Conservation (phyloP, 2,797 vertebrate species). For the Cyprinella venusta region DNA sequence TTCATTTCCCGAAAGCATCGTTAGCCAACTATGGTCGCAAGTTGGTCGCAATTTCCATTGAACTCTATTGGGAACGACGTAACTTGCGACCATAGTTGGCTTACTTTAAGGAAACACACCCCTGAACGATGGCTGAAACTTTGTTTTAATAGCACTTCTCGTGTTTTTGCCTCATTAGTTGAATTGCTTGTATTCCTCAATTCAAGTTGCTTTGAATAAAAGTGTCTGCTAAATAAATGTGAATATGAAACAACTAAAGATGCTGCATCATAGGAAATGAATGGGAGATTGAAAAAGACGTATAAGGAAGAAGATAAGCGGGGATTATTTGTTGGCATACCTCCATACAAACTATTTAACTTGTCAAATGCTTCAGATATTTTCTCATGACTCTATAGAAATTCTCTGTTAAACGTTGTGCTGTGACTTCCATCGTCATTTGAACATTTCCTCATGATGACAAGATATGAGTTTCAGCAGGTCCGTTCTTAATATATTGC, state of each 20-base stretch:
- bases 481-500: not conserved
- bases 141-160: not conserved
- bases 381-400: not conserved
- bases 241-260: not conserved
- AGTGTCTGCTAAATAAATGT: not conserved
- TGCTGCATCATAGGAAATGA: not conserved
- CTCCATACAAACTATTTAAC: not conserved
- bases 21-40: no score
- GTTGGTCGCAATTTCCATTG: no score
- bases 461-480: conserved; percentile 1
- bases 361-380: not conserved
- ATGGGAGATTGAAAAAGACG: not conserved
- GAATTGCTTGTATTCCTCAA: not conserved
- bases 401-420: not conserved
- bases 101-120: no score
- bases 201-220: not conserved
- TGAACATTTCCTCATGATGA: not conserved
- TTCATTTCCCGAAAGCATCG: no score
- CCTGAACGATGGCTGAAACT: not conserved
- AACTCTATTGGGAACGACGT: no score
- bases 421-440: not conserved
- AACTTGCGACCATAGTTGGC: no score
- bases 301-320: not conserved
- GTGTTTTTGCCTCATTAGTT: not conserved
- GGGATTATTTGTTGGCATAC: not conserved